Conservation (phyloP, 2,113 vertebrate genomes). For the Macrotus californicus region DNA sequence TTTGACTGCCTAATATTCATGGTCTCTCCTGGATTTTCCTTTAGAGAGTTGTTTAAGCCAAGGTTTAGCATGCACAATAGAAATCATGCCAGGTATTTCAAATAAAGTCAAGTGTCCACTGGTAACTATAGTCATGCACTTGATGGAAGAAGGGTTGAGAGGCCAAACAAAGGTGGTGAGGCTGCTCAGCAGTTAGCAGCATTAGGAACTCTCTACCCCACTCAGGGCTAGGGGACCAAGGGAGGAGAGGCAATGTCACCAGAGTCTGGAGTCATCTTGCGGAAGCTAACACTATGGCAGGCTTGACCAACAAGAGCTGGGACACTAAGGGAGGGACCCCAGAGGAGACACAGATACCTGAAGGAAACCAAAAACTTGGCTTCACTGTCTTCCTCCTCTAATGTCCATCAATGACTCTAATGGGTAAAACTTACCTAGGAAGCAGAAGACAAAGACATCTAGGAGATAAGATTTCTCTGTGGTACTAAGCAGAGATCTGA, state of each 20-base stretch:
- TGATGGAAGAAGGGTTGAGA: not conserved
- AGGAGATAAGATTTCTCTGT: not conserved
- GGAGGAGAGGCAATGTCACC: not conserved
- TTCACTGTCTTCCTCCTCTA: not conserved
- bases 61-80: not conserved
- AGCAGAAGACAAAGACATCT: not conserved
- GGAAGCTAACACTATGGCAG: not conserved
- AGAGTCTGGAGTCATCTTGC: not conserved
- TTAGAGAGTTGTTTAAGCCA: not conserved
- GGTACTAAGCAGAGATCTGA: not conserved
- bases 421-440: not conserved
- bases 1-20: not conserved
- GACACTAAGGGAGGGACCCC: not conserved
- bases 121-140: not conserved
- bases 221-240: not conserved
- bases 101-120: not conserved
- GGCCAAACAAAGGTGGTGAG: rapidly evolving
- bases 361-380: not conserved
- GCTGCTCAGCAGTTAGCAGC: too few relatives aligned
- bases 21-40: not conserved
- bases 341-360: not conserved
- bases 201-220: not conserved
- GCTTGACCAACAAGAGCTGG: not conserved
- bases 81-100: not conserved
- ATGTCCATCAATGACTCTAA: not conserved